Evolutionary conservation across 2,888 invertebrate species (phyloP), one percentile per base, ranked within the genome.

Genomic region (Electrophaes corylata): DNA sequence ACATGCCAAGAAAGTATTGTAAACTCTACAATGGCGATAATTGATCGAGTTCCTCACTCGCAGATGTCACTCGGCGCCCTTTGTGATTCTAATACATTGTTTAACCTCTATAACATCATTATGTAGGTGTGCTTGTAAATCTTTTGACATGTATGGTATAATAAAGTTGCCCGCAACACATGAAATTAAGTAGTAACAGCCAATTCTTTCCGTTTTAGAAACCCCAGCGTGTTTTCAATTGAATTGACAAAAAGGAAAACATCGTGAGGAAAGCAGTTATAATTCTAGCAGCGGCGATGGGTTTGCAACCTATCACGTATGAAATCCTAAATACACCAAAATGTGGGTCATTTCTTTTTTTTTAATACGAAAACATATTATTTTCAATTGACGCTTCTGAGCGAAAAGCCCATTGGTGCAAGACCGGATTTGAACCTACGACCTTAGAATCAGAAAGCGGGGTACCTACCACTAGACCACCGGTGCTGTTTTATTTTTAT

Each of bases 1-100:
- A 53, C 35, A 45, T 51, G 60, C 47, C 50, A 62, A 65, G 61
- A 47, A 64, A 66, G 62, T 56, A 53, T 85, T 87, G 84, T 86
- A 75, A 19, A 62, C 76, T 72, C 70, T 66, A 90, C 90, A 91
- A 90, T 84, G 67, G 72, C 72, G 74, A 84, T 90, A 91, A 91
- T 90, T 88, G 89, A 90, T 90, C 84, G 84, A 73, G 76, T 77
- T 81, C 75, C 71, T 67, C 72, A 78, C 79, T 76, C 77, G 79
- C 88, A 89, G 88, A 88, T 88, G 89, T 71, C 73, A 72, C 73
- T 72, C 74, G 76, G 77, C 55, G 51, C 82, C 78, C 81, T 83
- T 79, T 78, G 78, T 75, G 71, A 75, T 73, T 75, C 78, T 78
- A 78, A 79, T 72, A 77, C 81, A 83, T 78, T 78, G 79, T 77